phyloP scores from a whole-genome alignment of 2,113 vertebrate species.

The Sapajus apella region DNA sequence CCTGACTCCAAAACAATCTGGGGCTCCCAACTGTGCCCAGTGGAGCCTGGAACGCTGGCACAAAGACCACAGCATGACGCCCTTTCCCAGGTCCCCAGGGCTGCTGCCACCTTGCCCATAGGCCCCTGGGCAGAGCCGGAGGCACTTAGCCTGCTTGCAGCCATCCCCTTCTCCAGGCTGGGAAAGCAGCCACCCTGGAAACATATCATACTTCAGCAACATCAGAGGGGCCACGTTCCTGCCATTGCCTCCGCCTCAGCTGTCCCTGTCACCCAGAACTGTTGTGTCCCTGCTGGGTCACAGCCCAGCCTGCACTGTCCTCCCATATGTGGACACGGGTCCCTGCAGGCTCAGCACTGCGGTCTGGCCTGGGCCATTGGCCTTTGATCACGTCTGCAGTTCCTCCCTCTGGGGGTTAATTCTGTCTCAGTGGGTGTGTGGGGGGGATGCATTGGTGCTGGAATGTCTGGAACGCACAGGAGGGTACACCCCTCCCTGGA shows the following conservation, averaged over 20 bases:
- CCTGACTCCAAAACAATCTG: not conserved
- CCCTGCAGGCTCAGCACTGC: not conserved
- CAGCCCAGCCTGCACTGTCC: no score
- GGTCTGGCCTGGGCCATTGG: not conserved
- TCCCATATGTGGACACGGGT: not conserved
- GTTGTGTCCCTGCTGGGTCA: not conserved
- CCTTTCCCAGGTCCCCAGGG: not conserved
- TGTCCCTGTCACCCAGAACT: not conserved
- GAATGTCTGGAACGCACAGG: constrained; percentile 27
- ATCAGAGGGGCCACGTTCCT: not conserved
- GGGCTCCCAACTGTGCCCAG: not conserved
- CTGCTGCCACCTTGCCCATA: not conserved
- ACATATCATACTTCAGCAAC: not conserved
- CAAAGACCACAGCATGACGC: rapidly evolving
- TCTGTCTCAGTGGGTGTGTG: not conserved
- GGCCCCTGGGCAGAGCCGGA: not conserved
- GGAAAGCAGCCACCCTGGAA: not conserved
- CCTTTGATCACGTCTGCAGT: not conserved
- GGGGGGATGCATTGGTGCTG: not conserved
- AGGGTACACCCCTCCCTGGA: not conserved
- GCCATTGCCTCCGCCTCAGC: no score
- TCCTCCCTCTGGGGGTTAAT: constrained; percentile 54
- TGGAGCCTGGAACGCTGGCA: not conserved
- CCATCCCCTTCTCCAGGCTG: not conserved
- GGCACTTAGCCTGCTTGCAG: not conserved